Evolutionary conservation across 2,888 invertebrate species (phyloP).

Genomic region (Rapana venosa): DNA sequence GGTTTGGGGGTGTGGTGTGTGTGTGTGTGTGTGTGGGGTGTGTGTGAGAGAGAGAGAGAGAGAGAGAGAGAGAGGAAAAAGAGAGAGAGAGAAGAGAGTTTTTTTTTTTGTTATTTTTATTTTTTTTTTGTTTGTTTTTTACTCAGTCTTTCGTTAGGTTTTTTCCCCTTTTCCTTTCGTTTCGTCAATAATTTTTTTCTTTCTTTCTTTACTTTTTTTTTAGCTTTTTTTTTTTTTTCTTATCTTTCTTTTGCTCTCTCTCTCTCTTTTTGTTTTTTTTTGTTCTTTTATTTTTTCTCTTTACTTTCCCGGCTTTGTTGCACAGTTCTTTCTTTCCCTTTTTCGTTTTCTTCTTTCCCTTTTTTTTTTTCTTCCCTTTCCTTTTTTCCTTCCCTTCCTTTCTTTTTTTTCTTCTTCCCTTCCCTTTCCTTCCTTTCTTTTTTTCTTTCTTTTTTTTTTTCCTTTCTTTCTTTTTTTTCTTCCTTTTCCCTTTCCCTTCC

Average conservation of each 20-base stretch:
- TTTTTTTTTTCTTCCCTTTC: background rate
- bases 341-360: background rate
- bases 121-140: no score
- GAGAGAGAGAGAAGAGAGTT: no score
- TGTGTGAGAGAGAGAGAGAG: no score
- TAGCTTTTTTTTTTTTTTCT: background rate
- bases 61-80: no score
- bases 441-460: background rate
- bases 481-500: background rate
- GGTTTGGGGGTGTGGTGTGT: no score
- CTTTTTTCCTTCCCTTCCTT: background rate
- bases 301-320: background rate
- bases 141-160: background rate
- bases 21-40: no score
- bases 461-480: background rate
- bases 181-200: no score
- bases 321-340: background rate
- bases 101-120: no score
- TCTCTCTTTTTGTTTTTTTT: background rate
- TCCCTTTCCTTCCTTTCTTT: background rate
- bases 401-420: background rate
- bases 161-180: background rate
- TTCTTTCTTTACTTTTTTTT: background rate
- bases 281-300: background rate
- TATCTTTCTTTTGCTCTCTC: background rate